phyloP scores from a whole-genome alignment of 2,888 invertebrate genomes.

The Coleophora flavipennella region DNA sequence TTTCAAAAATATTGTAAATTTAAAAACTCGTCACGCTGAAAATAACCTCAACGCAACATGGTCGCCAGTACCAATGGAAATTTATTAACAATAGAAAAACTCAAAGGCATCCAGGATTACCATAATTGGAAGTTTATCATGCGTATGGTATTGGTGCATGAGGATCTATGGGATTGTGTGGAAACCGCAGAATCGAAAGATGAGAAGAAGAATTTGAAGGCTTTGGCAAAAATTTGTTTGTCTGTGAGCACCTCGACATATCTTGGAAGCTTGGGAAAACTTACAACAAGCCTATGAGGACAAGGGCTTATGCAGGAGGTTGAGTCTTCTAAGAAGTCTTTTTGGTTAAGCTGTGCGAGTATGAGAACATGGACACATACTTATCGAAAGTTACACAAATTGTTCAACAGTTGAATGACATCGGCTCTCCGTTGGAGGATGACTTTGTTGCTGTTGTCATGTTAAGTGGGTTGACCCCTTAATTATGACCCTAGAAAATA shows the following conservation, averaged over 20 bases:
- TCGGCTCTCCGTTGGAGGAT: conserved; percentile 13
- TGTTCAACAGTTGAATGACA: conserved; percentile 12
- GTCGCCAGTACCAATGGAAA: neutral
- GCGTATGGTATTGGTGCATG: conserved; percentile 5
- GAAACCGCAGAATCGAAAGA: neutral
- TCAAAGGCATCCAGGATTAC: neutral
- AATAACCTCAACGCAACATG: neutral
- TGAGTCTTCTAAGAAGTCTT: conserved; percentile 3
- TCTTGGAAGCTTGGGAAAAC: conserved; percentile 12
- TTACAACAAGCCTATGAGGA: conserved; percentile 12
- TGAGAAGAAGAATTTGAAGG: conserved; percentile 4
- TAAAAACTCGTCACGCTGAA: too few species aligned
- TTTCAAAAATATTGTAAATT: too few species aligned
- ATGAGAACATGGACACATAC: conserved; percentile 10
- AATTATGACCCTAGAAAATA: conserved; percentile 17
- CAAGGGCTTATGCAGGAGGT: conserved; percentile 7
- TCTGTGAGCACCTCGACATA: conserved; percentile 3
- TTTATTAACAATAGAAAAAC: neutral
- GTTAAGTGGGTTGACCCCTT: conserved; percentile 17
- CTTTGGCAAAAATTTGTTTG: conserved; percentile 13
- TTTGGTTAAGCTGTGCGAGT: conserved; percentile 5
- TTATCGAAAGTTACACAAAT: conserved; percentile 7
- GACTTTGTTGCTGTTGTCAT: conserved; percentile 15
- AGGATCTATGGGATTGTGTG: conserved; percentile 9
- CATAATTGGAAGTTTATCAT: conserved; percentile 3